phyloP scores from a whole-genome alignment of 1,140 invertebrate species.

The Macrosteles quadrilineatus region DNA sequence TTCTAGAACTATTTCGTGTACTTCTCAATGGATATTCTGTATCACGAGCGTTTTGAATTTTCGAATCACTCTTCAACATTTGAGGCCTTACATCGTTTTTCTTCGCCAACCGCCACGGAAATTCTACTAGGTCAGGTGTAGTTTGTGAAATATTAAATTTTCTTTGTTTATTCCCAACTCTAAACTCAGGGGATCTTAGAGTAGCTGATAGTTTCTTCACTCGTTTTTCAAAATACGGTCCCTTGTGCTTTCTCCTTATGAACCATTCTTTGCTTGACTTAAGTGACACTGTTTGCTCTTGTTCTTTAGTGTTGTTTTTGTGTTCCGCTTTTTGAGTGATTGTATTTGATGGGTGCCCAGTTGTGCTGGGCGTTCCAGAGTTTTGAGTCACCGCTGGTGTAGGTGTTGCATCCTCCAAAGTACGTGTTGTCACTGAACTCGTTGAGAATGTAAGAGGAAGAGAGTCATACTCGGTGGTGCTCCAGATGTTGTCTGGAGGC shows the following conservation, averaged over 20 bases:
- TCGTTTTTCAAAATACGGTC: neutral
- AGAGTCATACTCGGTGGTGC: no score
- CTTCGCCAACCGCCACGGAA: neutral
- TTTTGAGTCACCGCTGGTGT: no score
- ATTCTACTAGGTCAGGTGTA: neutral
- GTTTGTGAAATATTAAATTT: neutral
- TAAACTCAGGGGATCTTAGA: neutral
- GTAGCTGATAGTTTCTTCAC: neutral
- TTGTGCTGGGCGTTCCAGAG: no score
- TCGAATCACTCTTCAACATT: neutral
- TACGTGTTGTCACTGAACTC: no score
- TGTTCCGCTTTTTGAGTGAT: no score
- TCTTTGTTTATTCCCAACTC: neutral
- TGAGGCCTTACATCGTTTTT: no score
- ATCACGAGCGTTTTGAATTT: neutral
- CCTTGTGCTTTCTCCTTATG: conserved; percentile 19
- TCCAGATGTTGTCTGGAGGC: no score
- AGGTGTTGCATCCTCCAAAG: no score
- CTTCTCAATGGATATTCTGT: neutral
- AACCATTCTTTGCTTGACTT: neutral
- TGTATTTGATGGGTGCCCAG: no score
- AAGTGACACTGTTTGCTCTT: no score
- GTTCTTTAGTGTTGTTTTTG: no score
- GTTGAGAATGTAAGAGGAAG: no score
- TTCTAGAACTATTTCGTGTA: neutral